Evolutionary conservation across 2,113 vertebrate genomes (phyloP).

Genomic region (Pelecanus crispus): DNA sequence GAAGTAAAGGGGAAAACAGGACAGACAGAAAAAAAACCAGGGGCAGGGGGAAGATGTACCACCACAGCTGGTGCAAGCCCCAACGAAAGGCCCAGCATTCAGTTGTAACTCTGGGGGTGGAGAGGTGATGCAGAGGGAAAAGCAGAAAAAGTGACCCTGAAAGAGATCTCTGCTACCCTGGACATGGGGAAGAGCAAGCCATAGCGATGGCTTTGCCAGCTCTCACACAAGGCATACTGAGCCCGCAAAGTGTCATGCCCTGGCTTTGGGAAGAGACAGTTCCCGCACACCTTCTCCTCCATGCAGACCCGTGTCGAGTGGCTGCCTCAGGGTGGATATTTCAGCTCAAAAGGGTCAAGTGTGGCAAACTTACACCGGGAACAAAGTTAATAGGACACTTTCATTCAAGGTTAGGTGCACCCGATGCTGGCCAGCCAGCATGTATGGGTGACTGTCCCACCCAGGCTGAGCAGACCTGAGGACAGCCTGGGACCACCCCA

Average conservation of each 20-base stretch:
- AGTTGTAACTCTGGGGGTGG: neutral
- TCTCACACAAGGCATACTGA: neutral
- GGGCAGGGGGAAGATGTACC: too few relatives aligned
- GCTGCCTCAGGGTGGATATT: neutral
- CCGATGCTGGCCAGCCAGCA: neutral
- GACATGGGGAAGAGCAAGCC: neutral
- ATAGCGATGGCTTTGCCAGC: neutral
- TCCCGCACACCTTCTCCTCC: neutral
- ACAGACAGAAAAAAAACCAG: too few relatives aligned
- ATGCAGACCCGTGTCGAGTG: fast-evolving
- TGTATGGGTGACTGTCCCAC: neutral
- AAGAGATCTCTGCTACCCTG: neutral
- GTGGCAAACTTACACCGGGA: neutral
- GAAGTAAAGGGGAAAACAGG: too few relatives aligned
- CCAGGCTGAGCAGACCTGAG: neutral
- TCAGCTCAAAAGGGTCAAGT: neutral
- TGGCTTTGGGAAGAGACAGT: neutral
- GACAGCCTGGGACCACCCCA: neutral
- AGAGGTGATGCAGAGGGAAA: neutral
- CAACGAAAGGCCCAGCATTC: neutral
- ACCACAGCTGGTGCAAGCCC: neutral
- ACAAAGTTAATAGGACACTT: neutral
- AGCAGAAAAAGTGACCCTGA: neutral
- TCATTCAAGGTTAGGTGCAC: neutral
- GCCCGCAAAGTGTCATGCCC: neutral